These are phyloP conservation scores for Cremastinae sp. DNA, from an alignment of 2,888 invertebrate genomes.

Conservation along the genomic window DNA sequence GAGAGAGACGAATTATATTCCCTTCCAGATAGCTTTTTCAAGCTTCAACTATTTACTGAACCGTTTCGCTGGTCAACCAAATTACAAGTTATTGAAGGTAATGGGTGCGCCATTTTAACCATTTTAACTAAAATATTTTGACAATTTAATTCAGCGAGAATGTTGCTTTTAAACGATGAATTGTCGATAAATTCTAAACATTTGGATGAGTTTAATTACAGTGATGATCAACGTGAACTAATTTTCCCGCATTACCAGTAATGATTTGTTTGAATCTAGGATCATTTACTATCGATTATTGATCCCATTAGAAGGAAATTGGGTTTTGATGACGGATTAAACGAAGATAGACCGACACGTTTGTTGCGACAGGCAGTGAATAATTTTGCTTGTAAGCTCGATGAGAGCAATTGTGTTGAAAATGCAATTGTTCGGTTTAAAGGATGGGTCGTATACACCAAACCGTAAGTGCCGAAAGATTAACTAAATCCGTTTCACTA, in stretches of 20 bases:
- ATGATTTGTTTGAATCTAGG: constrained; percentile 63
- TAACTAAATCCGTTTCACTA: neutral
- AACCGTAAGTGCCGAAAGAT: constrained; percentile 48
- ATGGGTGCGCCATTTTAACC: neutral
- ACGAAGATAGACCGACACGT: constrained; percentile 81
- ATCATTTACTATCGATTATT: constrained; percentile 74
- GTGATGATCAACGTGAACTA: no score
- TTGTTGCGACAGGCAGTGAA: constrained; percentile 82
- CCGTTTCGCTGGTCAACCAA: constrained; percentile 78
- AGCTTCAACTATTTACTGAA: constrained; percentile 81
- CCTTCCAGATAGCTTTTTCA: constrained; percentile 85
- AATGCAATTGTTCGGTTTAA: constrained; percentile 79
- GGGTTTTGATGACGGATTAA: constrained; percentile 80
- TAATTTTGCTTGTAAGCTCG: constrained; percentile 83
- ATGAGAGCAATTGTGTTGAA: constrained; percentile 81
- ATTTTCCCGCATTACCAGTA: no score
- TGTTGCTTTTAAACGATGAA: no score
- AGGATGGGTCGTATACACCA: constrained; percentile 72
- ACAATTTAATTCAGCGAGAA: neutral
- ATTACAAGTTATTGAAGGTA: constrained; percentile 65
- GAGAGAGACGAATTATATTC: constrained; percentile 85
- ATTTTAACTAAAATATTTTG: constrained; percentile 5
- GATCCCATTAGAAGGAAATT: constrained; percentile 81
- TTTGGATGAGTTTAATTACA: no score
- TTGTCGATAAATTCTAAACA: no score